Conservation (phyloP, 35 echinoderm and acorn worm genomes). For the Hemicentrotus pulcherrimus region DNA sequence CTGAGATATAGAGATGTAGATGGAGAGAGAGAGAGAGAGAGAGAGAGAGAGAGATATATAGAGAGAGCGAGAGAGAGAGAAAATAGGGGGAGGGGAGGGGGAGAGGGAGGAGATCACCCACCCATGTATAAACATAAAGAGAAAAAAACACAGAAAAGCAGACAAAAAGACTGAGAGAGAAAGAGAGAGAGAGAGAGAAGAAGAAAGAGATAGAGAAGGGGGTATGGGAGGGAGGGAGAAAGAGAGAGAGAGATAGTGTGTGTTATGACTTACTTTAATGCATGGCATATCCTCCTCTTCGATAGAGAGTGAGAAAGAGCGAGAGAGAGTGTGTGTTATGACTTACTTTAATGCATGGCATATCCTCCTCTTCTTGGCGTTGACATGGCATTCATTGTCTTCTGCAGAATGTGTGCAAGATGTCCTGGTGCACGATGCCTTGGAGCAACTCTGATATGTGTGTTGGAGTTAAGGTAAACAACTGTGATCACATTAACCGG, state of each 20-base stretch:
- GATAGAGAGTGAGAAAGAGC: too few relatives aligned
- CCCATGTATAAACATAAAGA: too few relatives aligned
- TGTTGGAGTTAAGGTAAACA: conserved; percentile 38
- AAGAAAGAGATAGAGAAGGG: too few relatives aligned
- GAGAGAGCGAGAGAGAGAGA: neutral
- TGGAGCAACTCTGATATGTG: conserved; percentile 76
- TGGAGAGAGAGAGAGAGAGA: neutral
- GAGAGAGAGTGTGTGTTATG: neutral
- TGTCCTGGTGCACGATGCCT: conserved; percentile 54
- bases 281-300: conserved; percentile 91
- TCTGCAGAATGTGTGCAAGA: conserved; percentile 67
- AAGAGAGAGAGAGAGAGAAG: too few relatives aligned
- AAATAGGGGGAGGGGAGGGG: too few relatives aligned
- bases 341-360: conserved; percentile 93
- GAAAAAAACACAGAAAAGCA: too few relatives aligned
- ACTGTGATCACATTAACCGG: neutral
- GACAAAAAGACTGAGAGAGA: too few relatives aligned
- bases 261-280: conserved; percentile 68
- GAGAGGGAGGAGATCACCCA: too few relatives aligned
- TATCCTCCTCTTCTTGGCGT: conserved; percentile 76
- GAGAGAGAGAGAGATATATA: too few relatives aligned
- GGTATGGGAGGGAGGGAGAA: too few relatives aligned
- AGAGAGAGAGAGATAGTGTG: neutral
- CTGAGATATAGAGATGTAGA: too few relatives aligned
- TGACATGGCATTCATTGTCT: conserved; percentile 66